Evolutionary conservation across 1,140 invertebrate genomes (phyloP).

Genomic region (Acromyrmex echinatior): DNA sequence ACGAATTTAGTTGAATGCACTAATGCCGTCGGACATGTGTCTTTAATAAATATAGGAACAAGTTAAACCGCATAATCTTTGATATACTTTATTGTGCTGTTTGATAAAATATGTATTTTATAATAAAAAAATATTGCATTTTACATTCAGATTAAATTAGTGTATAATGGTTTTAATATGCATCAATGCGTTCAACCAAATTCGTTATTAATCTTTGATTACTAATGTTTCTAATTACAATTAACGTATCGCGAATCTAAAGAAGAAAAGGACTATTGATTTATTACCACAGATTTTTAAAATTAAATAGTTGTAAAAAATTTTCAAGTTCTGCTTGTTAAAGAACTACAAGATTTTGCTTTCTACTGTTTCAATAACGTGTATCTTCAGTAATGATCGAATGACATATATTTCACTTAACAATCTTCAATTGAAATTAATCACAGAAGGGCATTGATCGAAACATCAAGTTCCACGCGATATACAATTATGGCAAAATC

Average conservation of each 20-base stretch:
- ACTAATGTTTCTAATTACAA: neutral
- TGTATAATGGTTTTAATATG: too few species aligned
- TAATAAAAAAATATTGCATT: too few species aligned
- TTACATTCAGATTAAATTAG: too few species aligned
- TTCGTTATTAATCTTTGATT: too few species aligned
- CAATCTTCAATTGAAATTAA: slow-evolving; percentile 6
- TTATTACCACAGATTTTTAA: neutral
- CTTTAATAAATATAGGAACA: too few species aligned
- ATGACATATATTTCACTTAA: slow-evolving; percentile 9
- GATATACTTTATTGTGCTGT: too few species aligned
- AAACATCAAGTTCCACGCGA: neutral
- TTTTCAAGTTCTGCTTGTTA: neutral
- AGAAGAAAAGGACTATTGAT: neutral
- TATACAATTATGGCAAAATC: neutral
- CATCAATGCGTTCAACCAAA: too few species aligned
- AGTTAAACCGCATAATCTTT: too few species aligned
- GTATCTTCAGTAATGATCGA: neutral
- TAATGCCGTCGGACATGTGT: too few species aligned
- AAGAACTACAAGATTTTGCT: neutral
- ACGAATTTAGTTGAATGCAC: too few species aligned
- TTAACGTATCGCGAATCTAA: neutral
- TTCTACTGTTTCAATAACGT: neutral
- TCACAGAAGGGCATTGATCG: neutral
- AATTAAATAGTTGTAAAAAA: neutral
- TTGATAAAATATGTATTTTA: too few species aligned